A percentile compares a stretch with the other conserved stretches of the same genome.
phyloP scores from a whole-genome alignment of 2,113 vertebrate genomes.

The Gallinago media region DNA sequence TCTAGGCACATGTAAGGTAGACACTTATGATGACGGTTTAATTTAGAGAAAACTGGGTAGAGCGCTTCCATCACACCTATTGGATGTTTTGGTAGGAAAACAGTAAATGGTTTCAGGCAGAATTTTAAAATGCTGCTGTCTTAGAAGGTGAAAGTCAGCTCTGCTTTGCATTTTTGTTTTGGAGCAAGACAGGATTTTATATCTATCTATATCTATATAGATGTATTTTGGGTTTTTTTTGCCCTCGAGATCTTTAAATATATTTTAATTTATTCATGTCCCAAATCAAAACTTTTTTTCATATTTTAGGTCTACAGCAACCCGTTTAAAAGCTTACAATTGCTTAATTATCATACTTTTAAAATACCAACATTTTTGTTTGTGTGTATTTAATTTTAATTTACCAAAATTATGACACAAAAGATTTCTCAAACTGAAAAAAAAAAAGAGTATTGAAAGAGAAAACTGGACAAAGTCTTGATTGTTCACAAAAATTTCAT shows the following conservation, averaged over 20 bases:
- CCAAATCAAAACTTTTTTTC: background rate
- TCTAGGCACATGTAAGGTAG: background rate
- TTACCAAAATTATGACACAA: background rate
- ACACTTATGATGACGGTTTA: background rate
- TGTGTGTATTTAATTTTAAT: background rate
- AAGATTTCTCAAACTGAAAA: background rate
- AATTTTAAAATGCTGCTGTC: background rate
- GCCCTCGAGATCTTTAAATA: background rate
- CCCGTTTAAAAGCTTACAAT: background rate
- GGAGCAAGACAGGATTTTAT: background rate
- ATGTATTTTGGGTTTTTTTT: background rate
- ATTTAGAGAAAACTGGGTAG: background rate
- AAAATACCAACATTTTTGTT: background rate
- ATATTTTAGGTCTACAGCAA: background rate
- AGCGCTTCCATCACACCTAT: background rate
- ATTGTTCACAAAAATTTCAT: background rate
- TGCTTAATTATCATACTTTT: background rate
- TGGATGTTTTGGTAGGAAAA: background rate
- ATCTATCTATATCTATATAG: background rate
- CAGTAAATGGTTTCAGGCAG: background rate
- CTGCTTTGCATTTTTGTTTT: background rate
- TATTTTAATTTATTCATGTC: background rate
- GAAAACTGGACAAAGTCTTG: background rate
- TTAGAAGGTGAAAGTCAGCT: background rate
- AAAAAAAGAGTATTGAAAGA: background rate